Evolutionary conservation across 2,888 invertebrate genomes (phyloP).

Genomic region (Noctua pronuba): DNA sequence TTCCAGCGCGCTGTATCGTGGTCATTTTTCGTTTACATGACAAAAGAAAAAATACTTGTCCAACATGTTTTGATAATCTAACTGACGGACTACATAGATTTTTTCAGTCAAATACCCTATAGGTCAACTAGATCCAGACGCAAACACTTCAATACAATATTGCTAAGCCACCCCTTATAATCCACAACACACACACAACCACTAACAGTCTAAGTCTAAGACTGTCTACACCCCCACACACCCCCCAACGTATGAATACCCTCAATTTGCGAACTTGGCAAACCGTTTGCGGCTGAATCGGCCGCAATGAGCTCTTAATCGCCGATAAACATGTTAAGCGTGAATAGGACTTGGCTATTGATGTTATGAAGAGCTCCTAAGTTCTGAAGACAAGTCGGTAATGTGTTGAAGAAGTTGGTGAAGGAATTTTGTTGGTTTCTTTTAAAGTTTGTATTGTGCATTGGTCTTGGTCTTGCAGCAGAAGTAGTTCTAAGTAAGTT

Average conservation of each 20-base stretch:
- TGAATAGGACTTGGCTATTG: conserved; percentile 40
- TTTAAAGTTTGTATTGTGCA: conserved; percentile 6
- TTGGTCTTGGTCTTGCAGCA: neutral
- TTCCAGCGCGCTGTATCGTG: no score
- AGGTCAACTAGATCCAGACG: neutral
- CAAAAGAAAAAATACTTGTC: no score
- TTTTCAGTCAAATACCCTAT: no score
- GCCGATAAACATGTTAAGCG: conserved; percentile 64
- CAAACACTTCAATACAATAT: neutral
- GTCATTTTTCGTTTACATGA: no score
- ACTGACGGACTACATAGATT: no score
- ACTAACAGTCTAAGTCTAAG: conserved; percentile 1
- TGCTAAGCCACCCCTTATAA: conserved; percentile 16
- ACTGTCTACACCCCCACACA: conserved; percentile 20
- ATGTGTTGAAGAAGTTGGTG: conserved; percentile 27
- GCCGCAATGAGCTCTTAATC: conserved; percentile 70
- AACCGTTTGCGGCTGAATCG: conserved; percentile 72
- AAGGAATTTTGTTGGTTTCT: neutral
- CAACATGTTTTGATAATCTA: no score
- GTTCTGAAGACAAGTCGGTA: conserved; percentile 21
- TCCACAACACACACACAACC: conserved; percentile 24
- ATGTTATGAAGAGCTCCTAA: conserved; percentile 47
- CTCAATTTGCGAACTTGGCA: conserved; percentile 75
- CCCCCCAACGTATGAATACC: conserved; percentile 68
- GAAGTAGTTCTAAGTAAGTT: no score